phyloP scores from a whole-genome alignment of 2,888 invertebrate species.

The Oxytorus armatus region DNA sequence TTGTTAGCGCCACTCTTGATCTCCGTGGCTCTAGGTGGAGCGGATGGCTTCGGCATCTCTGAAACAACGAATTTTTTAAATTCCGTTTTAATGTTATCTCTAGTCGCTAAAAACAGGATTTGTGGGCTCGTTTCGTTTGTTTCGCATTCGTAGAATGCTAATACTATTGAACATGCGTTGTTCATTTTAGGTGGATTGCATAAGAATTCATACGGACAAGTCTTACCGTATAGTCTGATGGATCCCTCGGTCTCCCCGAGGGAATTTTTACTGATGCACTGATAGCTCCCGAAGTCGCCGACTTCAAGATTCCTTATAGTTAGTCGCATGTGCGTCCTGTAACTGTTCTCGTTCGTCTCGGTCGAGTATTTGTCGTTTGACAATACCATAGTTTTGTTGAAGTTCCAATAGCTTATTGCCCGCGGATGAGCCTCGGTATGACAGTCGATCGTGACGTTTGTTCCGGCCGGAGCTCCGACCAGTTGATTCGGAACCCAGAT shows the following conservation, averaged over 20 bases:
- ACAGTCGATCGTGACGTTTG: conserved; percentile 96
- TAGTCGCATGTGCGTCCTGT: conserved; percentile 95
- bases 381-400: conserved; percentile 95
- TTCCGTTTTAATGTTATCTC: background rate
- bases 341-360: conserved; percentile 93
- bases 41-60: conserved; percentile 96
- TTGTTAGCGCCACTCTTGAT: conserved; percentile 91
- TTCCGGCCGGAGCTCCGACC: conserved; percentile 95
- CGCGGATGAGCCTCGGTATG: conserved; percentile 96
- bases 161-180: background rate
- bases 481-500: conserved; percentile 97
- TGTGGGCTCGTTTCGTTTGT: background rate
- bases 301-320: conserved; percentile 93
- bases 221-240: conserved; percentile 94
- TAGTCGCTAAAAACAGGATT: background rate
- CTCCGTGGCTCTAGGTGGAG: conserved; percentile 92
- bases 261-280: conserved; percentile 97
- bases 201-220: conserved; percentile 67
- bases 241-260: conserved; percentile 97
- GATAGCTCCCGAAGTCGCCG: conserved; percentile 95
- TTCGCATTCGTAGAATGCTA: background rate
- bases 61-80: conserved; percentile 70
- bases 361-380: conserved; percentile 95
- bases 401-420: conserved; percentile 97
- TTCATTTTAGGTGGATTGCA: background rate